Percentiles rank a stretch among this genome's conserved stretches.
Conservation (phyloP, 2,888 invertebrate genomes). For the Luperina nickerlii region DNA sequence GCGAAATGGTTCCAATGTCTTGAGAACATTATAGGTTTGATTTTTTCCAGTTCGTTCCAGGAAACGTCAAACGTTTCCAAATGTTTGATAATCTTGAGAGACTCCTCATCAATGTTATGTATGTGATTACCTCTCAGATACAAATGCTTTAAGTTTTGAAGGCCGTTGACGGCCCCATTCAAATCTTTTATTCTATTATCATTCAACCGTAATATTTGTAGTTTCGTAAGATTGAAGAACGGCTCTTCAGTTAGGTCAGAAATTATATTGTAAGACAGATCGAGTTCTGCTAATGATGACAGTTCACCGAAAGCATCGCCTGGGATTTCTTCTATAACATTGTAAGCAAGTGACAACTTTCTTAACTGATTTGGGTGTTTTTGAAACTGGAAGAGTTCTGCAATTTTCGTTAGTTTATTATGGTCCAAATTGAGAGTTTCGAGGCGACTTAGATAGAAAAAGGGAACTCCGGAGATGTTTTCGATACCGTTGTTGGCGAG, state of each 20-base stretch:
- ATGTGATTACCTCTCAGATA: slow-evolving; percentile 80
- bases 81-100: slow-evolving; percentile 81
- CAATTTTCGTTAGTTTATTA: slow-evolving; percentile 76
- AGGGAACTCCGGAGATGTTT: slow-evolving; percentile 73
- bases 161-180: slow-evolving; percentile 83
- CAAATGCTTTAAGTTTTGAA: slow-evolving; percentile 80
- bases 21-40: slow-evolving; percentile 78
- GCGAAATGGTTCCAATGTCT: slow-evolving; percentile 84
- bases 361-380: slow-evolving; percentile 75
- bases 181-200: slow-evolving; percentile 82
- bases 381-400: slow-evolving; percentile 79
- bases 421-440: slow-evolving; percentile 79
- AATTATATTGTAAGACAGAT: slow-evolving; percentile 81
- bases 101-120: slow-evolving; percentile 77
- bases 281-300: slow-evolving; percentile 77
- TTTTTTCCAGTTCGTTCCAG: slow-evolving; percentile 76
- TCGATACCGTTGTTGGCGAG: slow-evolving; percentile 75
- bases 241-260: slow-evolving; percentile 79
- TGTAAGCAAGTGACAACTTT: slow-evolving; percentile 76
- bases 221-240: slow-evolving; percentile 79
- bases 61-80: slow-evolving; percentile 85
- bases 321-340: slow-evolving; percentile 75
- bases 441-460: slow-evolving; percentile 74
- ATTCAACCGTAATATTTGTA: slow-evolving; percentile 77
- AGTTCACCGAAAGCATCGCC: slow-evolving; percentile 77